Conservation (phyloP, 2,797 vertebrate genomes). For the Oophaga sylvatica region DNA sequence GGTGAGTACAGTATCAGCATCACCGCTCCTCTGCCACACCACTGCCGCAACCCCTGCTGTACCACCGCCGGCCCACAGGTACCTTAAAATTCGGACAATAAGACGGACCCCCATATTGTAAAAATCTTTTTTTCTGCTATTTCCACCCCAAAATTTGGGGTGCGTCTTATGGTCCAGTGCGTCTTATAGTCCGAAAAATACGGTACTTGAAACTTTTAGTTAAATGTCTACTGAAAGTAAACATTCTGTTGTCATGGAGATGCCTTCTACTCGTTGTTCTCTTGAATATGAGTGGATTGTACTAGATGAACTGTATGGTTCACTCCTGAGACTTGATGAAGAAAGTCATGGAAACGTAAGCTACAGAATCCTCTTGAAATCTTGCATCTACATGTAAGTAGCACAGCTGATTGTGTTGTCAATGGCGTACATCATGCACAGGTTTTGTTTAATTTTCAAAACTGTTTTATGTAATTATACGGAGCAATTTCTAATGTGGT, state of each 20-base stretch:
- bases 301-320: background rate
- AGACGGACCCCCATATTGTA: too few species aligned
- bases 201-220: background rate
- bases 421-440: too few species aligned
- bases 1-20: too few species aligned
- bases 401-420: too few species aligned
- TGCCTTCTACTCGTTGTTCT: background rate
- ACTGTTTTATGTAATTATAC: background rate
- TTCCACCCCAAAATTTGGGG: too few species aligned
- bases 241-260: constrained; percentile 21
- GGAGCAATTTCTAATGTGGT: background rate
- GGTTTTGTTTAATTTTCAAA: background rate
- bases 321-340: background rate
- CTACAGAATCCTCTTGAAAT: background rate
- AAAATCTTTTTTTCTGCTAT: too few species aligned
- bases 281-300: background rate
- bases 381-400: background rate
- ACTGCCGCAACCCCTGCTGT: too few species aligned
- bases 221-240: background rate
- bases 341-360: background rate
- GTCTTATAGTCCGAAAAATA: too few species aligned
- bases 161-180: too few species aligned
- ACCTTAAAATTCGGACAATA: too few species aligned
- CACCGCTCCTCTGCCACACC: too few species aligned
- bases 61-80: too few species aligned